Conservation (phyloP, 2,888 invertebrate species). For the Cryptus viduatorius region DNA sequence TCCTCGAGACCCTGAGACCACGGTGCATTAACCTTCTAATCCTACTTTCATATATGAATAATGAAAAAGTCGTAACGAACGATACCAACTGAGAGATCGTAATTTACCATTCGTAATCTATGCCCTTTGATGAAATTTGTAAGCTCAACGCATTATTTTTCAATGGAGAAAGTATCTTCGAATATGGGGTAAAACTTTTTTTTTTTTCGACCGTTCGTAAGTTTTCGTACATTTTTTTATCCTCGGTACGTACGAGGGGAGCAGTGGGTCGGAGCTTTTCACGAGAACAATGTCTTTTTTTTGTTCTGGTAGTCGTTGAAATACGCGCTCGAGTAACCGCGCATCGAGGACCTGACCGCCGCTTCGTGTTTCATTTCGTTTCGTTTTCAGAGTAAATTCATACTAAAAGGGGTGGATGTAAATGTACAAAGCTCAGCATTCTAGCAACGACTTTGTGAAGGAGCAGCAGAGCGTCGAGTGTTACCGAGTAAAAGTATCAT, state of each 20-base stretch:
- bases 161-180: background rate
- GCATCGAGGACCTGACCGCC: conserved; percentile 5
- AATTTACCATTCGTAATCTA: too few species aligned
- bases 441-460: conserved; percentile 6
- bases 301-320: background rate
- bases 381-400: conserved; percentile 48
- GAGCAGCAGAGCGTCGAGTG: conserved; percentile 6
- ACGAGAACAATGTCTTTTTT: background rate
- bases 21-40: background rate
- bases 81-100: background rate
- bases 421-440: conserved; percentile 53
- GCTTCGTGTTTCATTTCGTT: conserved; percentile 31
- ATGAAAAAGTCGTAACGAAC: background rate
- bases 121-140: background rate
- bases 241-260: background rate
- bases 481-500: conserved; percentile 38
- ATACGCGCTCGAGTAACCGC: background rate
- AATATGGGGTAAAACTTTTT: background rate
- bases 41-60: conserved; percentile 10
- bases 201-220: background rate
- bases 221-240: background rate
- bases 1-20: background rate
- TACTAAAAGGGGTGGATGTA: conserved; percentile 40
- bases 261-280: background rate
- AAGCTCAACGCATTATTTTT: background rate